Conservation (phyloP, 2,888 invertebrate genomes). For the Zootermopsis nevadensis region DNA sequence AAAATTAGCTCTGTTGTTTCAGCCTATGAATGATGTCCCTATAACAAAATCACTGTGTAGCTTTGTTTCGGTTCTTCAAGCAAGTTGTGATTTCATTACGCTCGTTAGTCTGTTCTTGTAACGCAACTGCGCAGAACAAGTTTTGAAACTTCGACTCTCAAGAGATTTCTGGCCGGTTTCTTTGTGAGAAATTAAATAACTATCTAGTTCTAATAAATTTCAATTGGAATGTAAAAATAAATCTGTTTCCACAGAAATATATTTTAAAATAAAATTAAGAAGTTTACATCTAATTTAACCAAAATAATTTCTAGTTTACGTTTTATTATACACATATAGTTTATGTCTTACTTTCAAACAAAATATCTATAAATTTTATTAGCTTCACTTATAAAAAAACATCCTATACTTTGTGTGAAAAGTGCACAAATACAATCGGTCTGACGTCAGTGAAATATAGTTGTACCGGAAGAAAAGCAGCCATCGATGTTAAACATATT, state of each 20-base stretch:
- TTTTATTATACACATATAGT: no score
- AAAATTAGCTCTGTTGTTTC: background rate
- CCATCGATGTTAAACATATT: no score
- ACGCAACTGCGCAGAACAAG: background rate
- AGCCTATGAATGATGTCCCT: background rate
- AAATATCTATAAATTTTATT: no score
- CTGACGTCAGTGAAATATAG: no score
- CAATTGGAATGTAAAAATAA: background rate
- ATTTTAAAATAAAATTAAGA: background rate
- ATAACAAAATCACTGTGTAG: background rate
- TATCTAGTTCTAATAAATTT: background rate
- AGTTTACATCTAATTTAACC: no score
- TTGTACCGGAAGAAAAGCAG: no score
- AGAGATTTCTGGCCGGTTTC: background rate
- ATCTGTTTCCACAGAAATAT: background rate
- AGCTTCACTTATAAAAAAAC: no score
- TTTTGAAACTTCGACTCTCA: background rate
- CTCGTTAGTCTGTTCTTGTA: background rate
- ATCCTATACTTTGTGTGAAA: no score
- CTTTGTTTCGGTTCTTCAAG: background rate
- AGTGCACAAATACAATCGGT: no score
- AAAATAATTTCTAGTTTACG: no score
- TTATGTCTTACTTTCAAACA: no score
- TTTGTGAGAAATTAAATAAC: background rate
- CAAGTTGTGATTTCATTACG: background rate